Evolutionary conservation across 2,888 invertebrate genomes (phyloP).

Genomic region (Aromia moschata): DNA sequence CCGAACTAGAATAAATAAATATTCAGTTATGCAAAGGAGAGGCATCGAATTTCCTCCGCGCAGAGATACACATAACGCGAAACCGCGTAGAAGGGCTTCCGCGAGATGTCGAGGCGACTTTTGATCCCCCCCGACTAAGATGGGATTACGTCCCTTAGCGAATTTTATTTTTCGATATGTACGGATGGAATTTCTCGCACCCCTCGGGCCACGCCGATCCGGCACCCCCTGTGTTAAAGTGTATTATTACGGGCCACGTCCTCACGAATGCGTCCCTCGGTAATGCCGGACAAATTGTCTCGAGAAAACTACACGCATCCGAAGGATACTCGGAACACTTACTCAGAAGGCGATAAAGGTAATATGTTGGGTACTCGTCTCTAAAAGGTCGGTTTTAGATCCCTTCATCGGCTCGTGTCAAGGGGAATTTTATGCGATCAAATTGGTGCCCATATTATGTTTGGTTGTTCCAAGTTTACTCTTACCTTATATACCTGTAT

Average conservation of each 20-base stretch:
- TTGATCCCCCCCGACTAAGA: slow-evolving; percentile 32
- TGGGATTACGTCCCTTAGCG: slow-evolving; percentile 40
- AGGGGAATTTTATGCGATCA: too few species aligned
- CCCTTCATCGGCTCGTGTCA: too few species aligned
- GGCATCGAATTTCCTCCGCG: neutral
- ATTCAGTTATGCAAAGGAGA: neutral
- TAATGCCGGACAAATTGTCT: slow-evolving; percentile 27
- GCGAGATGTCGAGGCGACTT: slow-evolving; percentile 16
- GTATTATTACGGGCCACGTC: slow-evolving; percentile 29
- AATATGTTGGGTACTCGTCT: too few species aligned
- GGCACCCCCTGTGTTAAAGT: slow-evolving; percentile 23
- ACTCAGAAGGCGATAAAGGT: too few species aligned
- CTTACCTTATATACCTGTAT: too few species aligned
- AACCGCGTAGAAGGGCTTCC: slow-evolving; percentile 2
- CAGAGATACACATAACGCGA: slow-evolving; percentile 5
- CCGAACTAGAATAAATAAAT: too few species aligned
- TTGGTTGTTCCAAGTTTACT: too few species aligned
- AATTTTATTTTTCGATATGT: slow-evolving; percentile 43
- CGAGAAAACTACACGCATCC: slow-evolving; percentile 2
- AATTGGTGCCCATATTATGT: too few species aligned
- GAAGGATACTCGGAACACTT: neutral
- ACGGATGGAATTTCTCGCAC: slow-evolving; percentile 38
- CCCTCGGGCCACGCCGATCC: slow-evolving; percentile 31
- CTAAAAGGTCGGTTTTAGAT: too few species aligned
- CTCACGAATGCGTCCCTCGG: slow-evolving; percentile 11